Evolutionary conservation across 1,140 invertebrate genomes (phyloP).

Genomic region (Drosophila bifasciata): DNA sequence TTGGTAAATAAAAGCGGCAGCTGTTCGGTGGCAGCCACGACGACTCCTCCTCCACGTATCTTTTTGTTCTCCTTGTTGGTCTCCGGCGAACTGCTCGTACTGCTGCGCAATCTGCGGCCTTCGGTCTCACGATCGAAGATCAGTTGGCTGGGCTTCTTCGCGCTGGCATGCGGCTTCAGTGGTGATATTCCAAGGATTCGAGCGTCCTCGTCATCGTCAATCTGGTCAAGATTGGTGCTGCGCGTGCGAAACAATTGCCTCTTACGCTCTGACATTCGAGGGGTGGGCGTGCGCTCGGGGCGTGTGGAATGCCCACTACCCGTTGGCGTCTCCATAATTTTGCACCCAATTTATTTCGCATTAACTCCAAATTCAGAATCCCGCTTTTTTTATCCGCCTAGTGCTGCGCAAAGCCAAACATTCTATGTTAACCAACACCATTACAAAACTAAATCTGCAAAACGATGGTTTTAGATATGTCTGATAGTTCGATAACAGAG

Average conservation of each 20-base stretch:
- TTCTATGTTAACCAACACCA: not conserved
- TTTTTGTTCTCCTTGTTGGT: slow-evolving; percentile 73
- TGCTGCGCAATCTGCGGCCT: slow-evolving; percentile 15
- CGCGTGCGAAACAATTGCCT: slow-evolving; percentile 62
- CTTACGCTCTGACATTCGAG: slow-evolving; percentile 70
- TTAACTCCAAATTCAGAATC: slow-evolving; percentile 42
- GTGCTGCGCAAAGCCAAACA: slow-evolving; percentile 9
- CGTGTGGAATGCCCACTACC: slow-evolving; percentile 45
- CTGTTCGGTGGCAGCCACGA: slow-evolving; percentile 31
- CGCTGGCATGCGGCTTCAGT: slow-evolving; percentile 32
- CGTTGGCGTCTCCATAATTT: slow-evolving; percentile 71
- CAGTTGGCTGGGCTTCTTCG: slow-evolving; percentile 16
- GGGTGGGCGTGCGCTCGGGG: slow-evolving; percentile 54
- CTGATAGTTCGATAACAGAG: too few species aligned
- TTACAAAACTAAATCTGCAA: too few species aligned
- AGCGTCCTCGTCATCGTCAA: slow-evolving; percentile 52
- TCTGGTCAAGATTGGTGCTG: slow-evolving; percentile 38
- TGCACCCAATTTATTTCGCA: slow-evolving; percentile 31
- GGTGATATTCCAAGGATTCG: slow-evolving; percentile 62
- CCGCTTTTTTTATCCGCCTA: slow-evolving; percentile 65
- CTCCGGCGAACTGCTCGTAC: slow-evolving; percentile 59
- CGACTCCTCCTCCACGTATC: slow-evolving; percentile 11
- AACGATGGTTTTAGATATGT: too few species aligned
- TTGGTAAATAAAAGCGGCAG: slow-evolving; percentile 63
- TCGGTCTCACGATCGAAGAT: not conserved